Evolutionary conservation across 2,888 invertebrate genomes (phyloP).

Genomic region (Drosophila greeni): DNA sequence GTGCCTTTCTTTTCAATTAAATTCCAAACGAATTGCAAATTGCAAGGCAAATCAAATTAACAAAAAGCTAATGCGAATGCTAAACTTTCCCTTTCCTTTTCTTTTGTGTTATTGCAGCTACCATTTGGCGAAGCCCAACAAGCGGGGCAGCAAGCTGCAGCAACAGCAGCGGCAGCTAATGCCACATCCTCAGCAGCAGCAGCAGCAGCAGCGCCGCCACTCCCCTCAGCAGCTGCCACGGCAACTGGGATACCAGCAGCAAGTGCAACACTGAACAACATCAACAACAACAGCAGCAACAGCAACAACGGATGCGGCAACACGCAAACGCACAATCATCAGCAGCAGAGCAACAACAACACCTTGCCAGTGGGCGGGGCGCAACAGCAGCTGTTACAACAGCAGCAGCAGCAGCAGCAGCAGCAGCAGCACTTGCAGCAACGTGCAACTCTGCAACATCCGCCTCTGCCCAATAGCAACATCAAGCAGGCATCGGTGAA

Average conservation of each 20-base stretch:
- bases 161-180: slow-evolving; percentile 43
- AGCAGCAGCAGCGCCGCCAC: slow-evolving; percentile 57
- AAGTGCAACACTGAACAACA: slow-evolving; percentile 35
- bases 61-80: slow-evolving; percentile 40
- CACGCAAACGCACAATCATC: slow-evolving; percentile 24
- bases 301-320: slow-evolving; percentile 28
- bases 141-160: slow-evolving; percentile 55
- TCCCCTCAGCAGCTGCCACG: slow-evolving; percentile 66
- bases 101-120: slow-evolving; percentile 54
- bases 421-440: slow-evolving; percentile 51
- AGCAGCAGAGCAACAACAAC: slow-evolving; percentile 26
- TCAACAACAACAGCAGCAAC: not conserved
- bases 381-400: slow-evolving; percentile 47
- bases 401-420: slow-evolving; percentile 41
- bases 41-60: slow-evolving; percentile 70
- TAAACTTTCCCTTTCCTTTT: slow-evolving; percentile 21
- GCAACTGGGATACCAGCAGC: slow-evolving; percentile 46
- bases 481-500: slow-evolving; percentile 78
- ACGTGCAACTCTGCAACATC: slow-evolving; percentile 64
- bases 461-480: slow-evolving; percentile 72
- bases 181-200: slow-evolving; percentile 49
- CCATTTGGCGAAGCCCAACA: slow-evolving; percentile 73
- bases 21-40: slow-evolving; percentile 58
- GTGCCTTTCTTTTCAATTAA: slow-evolving; percentile 59
- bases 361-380: slow-evolving; percentile 23